Evolutionary conservation across 2,888 invertebrate genomes (phyloP).

Genomic region (Abrostola tripartita): DNA sequence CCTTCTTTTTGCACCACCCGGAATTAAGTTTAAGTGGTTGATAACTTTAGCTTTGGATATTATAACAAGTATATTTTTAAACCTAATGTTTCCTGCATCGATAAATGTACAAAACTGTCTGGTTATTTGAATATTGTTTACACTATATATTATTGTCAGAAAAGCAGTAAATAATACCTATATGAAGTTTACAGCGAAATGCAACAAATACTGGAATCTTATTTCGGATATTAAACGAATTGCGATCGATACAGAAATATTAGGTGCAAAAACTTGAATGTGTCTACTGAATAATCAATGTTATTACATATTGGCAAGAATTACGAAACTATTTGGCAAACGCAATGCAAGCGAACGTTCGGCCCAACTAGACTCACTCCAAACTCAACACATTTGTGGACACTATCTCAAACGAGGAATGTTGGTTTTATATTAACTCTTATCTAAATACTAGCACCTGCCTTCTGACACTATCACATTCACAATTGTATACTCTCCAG

Average conservation of each 20-base stretch:
- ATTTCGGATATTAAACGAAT: background rate
- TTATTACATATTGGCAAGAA: constrained; percentile 74
- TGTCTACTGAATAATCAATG: constrained; percentile 33
- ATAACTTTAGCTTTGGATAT: constrained; percentile 26
- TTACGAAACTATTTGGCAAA: constrained; percentile 68
- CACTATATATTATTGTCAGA: constrained; percentile 51
- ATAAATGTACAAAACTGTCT: constrained; percentile 32
- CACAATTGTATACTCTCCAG: constrained; percentile 59
- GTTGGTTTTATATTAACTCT: constrained; percentile 65
- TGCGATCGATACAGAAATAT: constrained; percentile 48
- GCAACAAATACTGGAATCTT: constrained; percentile 3
- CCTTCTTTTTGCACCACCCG: constrained; percentile 24
- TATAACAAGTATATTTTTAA: constrained; percentile 19
- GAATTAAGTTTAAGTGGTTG: constrained; percentile 18
- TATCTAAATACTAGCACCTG: constrained; percentile 77
- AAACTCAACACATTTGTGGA: constrained; percentile 38
- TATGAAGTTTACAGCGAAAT: constrained; percentile 16
- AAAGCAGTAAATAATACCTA: constrained; percentile 38
- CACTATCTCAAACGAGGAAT: constrained; percentile 66
- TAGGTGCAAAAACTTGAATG: constrained; percentile 32
- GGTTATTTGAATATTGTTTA: constrained; percentile 23
- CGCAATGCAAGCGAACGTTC: constrained; percentile 56
- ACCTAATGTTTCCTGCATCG: constrained; percentile 52
- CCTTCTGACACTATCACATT: constrained; percentile 65
- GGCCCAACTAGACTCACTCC: constrained; percentile 41